Evolutionary conservation across 2,113 vertebrate species (phyloP).

Genomic region (Erythrocebus patas): DNA sequence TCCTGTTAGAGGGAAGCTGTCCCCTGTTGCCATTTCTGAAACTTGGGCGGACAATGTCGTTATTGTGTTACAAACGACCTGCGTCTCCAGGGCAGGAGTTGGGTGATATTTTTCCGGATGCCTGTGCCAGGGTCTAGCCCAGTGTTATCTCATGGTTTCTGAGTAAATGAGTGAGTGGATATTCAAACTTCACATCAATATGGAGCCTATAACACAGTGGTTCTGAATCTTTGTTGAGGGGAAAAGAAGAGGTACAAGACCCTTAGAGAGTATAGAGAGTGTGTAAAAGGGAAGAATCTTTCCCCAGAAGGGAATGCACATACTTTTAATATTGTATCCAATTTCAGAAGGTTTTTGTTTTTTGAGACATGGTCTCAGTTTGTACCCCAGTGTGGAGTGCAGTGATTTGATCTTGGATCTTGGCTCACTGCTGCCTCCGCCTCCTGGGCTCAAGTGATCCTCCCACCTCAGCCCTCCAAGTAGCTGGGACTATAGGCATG

Average conservation of each 20-base stretch:
- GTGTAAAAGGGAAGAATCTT: neutral
- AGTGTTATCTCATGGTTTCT: neutral
- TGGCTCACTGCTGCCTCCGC: too few species aligned
- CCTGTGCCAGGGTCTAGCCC: neutral
- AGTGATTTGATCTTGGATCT: too few species aligned
- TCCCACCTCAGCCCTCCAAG: too few species aligned
- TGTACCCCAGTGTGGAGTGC: too few species aligned
- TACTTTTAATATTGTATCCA: neutral
- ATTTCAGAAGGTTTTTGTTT: neutral
- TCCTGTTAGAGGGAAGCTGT: constrained; percentile 68
- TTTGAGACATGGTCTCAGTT: too few species aligned
- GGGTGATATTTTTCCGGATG: constrained; percentile 11
- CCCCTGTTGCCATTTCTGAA: constrained; percentile 46
- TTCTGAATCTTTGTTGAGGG: neutral
- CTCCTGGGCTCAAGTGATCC: too few species aligned
- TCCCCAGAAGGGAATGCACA: neutral
- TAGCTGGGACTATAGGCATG: too few species aligned
- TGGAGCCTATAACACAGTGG: neutral
- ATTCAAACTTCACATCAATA: neutral
- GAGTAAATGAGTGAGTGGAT: neutral
- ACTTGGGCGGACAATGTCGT: constrained; percentile 17
- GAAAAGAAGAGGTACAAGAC: neutral
- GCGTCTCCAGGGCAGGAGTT: neutral
- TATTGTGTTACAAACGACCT: constrained; percentile 31
- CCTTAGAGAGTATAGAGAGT: neutral